Conservation (phyloP, 1,140 invertebrate species). For the Campoletis sonorensis region DNA sequence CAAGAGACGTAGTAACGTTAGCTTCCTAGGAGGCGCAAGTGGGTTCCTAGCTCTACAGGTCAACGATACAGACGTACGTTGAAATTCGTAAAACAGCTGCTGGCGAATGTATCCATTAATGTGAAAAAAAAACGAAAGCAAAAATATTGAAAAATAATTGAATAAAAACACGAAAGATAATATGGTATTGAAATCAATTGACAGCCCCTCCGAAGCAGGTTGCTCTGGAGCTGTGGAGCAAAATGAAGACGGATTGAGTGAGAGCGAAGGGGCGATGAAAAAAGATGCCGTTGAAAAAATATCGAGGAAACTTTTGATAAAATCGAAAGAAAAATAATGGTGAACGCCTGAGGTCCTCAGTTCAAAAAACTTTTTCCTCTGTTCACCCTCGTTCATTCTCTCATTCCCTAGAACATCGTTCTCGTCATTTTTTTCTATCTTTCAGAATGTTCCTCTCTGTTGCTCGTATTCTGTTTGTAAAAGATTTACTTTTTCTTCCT, state of each 20-base stretch:
- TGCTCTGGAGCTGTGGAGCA: too few species aligned
- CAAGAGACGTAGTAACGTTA: too few species aligned
- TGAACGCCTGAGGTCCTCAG: neutral
- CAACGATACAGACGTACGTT: neutral
- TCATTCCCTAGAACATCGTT: neutral
- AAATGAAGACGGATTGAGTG: neutral
- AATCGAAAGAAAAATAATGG: conserved; percentile 6
- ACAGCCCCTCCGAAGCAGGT: too few species aligned
- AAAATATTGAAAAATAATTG: conserved; percentile 22
- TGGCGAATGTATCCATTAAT: neutral
- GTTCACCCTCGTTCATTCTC: neutral
- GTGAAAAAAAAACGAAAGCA: conserved; percentile 1
- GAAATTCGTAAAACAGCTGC: neutral
- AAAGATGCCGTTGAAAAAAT: conserved; percentile 3
- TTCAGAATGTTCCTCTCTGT: neutral
- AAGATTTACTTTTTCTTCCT: neutral
- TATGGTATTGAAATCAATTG: neutral
- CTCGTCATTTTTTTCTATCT: neutral
- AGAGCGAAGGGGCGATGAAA: neutral
- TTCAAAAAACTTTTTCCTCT: neutral
- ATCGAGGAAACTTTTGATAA: neutral
- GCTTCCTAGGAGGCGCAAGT: conserved; percentile 45
- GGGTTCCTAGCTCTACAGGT: neutral
- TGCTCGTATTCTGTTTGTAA: neutral
- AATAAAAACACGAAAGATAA: conserved; percentile 13